A percentile compares a stretch with the other conserved stretches of the same genome.
Conservation (phyloP, 2,888 invertebrate genomes). For the Lampropteryx suffumata region DNA sequence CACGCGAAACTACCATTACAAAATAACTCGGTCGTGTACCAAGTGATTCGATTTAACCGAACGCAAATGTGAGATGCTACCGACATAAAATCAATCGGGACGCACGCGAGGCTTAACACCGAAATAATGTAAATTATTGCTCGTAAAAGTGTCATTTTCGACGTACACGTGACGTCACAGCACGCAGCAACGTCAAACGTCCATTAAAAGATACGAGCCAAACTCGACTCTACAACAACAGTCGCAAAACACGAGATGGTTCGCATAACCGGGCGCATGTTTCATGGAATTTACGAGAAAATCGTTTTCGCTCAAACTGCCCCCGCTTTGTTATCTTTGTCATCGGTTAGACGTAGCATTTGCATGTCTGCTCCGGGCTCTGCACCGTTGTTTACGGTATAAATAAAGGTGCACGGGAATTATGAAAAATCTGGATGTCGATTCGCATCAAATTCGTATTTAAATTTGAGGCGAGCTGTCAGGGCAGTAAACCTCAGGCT, state of each 20-base stretch:
- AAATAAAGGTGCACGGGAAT: constrained; percentile 34
- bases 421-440: constrained; percentile 50
- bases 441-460: constrained; percentile 69
- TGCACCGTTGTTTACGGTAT: constrained; percentile 43
- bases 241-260: constrained; percentile 43
- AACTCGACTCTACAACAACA: constrained; percentile 44
- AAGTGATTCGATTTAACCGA: constrained; percentile 76
- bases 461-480: constrained; percentile 79
- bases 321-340: constrained; percentile 69
- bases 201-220: constrained; percentile 33
- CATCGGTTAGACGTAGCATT: constrained; percentile 63
- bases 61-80: constrained; percentile 77
- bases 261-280: constrained; percentile 29
- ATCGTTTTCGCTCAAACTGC: constrained; percentile 64
- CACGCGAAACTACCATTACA: constrained; percentile 78
- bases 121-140: constrained; percentile 81
- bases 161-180: constrained; percentile 77
- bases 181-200: constrained; percentile 43
- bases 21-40: constrained; percentile 74
- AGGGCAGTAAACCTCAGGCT: constrained; percentile 78
- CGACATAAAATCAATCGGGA: constrained; percentile 80
- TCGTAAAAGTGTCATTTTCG: constrained; percentile 82
- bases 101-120: constrained; percentile 79
- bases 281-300: constrained; percentile 52
- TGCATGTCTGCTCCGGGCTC: constrained; percentile 51